Base-by-base conservation (phyloP, 1,140 invertebrate species). In the Goniozus legneri region DNA sequence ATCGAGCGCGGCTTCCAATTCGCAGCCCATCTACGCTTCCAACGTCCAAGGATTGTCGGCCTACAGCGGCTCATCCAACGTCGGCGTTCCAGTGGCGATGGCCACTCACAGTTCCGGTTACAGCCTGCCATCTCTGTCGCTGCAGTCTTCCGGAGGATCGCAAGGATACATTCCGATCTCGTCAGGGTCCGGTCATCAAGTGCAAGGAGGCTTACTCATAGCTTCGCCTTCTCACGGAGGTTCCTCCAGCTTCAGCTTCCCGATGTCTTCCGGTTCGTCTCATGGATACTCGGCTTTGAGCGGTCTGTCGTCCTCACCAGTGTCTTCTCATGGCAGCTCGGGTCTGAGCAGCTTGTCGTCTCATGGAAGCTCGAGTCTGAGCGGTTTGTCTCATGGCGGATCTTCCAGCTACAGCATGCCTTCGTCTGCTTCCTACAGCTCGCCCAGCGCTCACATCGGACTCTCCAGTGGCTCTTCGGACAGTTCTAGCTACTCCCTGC, bases 401-500 rank as follows among this genome's bases (percentile, higher is more conserved):
- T 51, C 50, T 0, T 36, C 52, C 2, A n/a, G 46, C 22, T 59
- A 56, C 14, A 39, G 48, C 34, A 2, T 21, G 20, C 0, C 41
- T 3, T 22, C 15, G 1, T 51, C 61, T 6, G 52, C 49, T 12
- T 60, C 54, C 1, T 56, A 59, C 24, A 24, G 47, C 12, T 35
- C 58, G 24, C 24, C 56, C 2, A 15, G 18, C 27, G 8, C 47
- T 10, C 67, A 66, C 24, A 4, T 56, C 1, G 47, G 59, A 3
- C 34, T 65, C 0, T 66, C 69, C 2, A 48, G 56, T 21, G 57
- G 59, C 2, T 64, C 69, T 0, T 59, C 62, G 1, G 62, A 64
- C 6, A 60, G 59, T 15, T 58, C 66, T 1, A 68, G 50, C 12
- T 75, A 75, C 21, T 52, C 46, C 13, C 38, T 71, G 2, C 69